Conservation (phyloP, 2,888 invertebrate species). For the Tethea ocularis region DNA sequence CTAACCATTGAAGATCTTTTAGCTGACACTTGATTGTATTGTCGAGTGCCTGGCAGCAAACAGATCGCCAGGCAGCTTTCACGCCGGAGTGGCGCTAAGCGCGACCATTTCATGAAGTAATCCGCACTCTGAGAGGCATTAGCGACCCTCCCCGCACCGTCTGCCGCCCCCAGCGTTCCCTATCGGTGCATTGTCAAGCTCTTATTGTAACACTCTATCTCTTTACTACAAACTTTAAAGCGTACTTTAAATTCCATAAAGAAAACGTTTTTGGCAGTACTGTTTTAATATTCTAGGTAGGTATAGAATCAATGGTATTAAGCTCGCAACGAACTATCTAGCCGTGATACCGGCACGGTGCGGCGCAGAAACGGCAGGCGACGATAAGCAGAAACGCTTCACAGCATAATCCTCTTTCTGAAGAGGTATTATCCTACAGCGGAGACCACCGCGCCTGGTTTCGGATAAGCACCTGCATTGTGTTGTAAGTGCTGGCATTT, state of each 20-base stretch:
- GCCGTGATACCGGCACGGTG: constrained; percentile 18
- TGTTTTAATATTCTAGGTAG: not conserved
- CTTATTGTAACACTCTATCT: constrained; percentile 49
- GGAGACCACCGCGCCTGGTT: constrained; percentile 45
- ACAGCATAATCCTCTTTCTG: constrained; percentile 58
- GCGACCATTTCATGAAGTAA: constrained; percentile 73
- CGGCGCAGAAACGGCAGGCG: constrained; percentile 38
- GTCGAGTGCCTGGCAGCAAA: constrained; percentile 58
- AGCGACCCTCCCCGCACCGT: constrained; percentile 42
- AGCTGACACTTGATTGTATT: constrained; percentile 56
- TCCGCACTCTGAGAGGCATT: constrained; percentile 71
- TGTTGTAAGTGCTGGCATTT: constrained; percentile 43
- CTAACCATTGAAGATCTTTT: constrained; percentile 32
- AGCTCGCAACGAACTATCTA: constrained; percentile 28
- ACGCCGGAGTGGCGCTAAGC: constrained; percentile 67
- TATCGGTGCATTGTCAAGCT: constrained; percentile 55
- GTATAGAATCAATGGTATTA: constrained; percentile 7
- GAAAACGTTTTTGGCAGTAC: not conserved
- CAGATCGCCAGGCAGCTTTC: constrained; percentile 69
- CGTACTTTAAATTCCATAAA: constrained; percentile 3
- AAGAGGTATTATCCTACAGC: constrained; percentile 63
- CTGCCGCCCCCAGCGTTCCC: constrained; percentile 28
- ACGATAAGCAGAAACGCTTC: constrained; percentile 57
- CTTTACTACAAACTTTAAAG: constrained; percentile 15
- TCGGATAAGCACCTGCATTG: constrained; percentile 55